Conservation (phyloP, 2,888 invertebrate species). For the Tolmerus cingulatus region DNA sequence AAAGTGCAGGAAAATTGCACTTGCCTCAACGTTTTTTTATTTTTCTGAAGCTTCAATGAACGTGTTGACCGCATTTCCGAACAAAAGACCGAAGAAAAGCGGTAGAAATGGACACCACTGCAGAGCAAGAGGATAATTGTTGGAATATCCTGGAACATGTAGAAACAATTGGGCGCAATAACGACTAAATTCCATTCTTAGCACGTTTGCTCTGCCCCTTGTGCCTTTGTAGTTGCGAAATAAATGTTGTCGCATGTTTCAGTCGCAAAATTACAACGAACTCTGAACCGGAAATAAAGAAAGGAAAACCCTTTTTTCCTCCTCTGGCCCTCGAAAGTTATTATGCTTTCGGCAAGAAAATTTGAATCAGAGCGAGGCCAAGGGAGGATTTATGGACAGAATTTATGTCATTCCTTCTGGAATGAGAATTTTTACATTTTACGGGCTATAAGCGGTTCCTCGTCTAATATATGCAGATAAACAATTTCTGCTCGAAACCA, state of each 20-base stretch:
- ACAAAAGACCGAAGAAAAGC: neutral
- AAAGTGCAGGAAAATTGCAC: neutral
- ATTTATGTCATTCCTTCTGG: neutral
- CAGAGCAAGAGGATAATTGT: neutral
- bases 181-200: neutral
- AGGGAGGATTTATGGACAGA: neutral
- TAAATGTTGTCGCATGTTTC: neutral
- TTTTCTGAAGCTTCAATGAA: neutral
- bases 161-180: neutral
- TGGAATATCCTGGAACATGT: neutral
- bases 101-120: neutral
- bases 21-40: neutral
- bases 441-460: neutral
- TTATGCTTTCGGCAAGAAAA: neutral
- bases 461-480: neutral
- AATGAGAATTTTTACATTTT: neutral
- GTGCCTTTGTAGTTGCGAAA: neutral
- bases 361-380: neutral
- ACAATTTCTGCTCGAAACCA: neutral
- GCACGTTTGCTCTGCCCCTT: neutral
- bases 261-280: neutral
- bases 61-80: neutral
- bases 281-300: neutral
- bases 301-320: neutral
- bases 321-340: neutral